Evolutionary conservation across 1,140 invertebrate genomes (phyloP), one percentile per base, ranked within the genome.

Genomic region (Fragariocoptes setiger): DNA sequence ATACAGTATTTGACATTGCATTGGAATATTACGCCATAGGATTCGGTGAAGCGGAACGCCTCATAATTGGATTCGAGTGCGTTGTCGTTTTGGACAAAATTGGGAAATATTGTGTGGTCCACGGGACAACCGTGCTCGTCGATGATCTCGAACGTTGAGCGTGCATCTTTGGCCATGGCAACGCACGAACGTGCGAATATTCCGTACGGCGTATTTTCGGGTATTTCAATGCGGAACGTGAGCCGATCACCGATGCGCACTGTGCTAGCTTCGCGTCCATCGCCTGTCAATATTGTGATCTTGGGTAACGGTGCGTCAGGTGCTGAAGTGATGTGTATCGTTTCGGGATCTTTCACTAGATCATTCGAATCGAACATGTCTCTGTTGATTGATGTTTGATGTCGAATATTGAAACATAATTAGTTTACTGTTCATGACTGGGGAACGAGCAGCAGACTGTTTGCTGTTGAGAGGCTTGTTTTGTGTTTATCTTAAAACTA

Each of bases 1-100:
- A 88, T 64, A 58, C 82, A 88, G 57, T 88, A 88, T 55, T 86
- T 86, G 44, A 88, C 82, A 54, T 88, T 88, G 57, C 82, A 88
- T 54, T 88, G 82, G 69, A 88, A 88, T 54, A 88, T 88, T 36
- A 88, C 80, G 15, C 82, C 82, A 48, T 86, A 88, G 17, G 79
- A 86, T 54, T 88, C 82, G 0, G 82, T 88, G 53, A 88, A 86
- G 50, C 82, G 67, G 63, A 88, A 88, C 1, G 82, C 82, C 60
- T 88, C 82, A 52, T 86, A 88, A 37, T 77, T 66, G 0, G 76
- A 79, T 52, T 86, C 76, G 41, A 88, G 58, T 0, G 79, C 77
- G 53, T 54, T 58, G 74, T 79, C 38, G 73, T 76, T 49, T 79
- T 77, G 22, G 70, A 46, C 37, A 39, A 55, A 54, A 15, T 40